These are phyloP conservation scores for Proterorhinus semilunaris DNA, from an alignment of 2,113 vertebrate genomes.

Conservation along the genomic window DNA sequence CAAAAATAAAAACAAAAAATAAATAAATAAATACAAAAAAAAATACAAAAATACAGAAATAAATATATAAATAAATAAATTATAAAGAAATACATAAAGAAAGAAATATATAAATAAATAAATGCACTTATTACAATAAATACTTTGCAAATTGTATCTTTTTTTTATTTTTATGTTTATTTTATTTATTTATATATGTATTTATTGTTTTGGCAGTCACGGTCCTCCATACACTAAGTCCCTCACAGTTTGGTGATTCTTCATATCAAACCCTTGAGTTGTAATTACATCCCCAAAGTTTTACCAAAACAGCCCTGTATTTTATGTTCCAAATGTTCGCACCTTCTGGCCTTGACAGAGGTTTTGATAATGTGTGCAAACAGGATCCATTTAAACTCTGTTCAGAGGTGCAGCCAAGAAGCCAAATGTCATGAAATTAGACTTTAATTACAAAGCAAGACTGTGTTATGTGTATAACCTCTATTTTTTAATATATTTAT, in stretches of 20 bases:
- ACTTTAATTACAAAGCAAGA: constrained; percentile 23
- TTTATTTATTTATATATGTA: no score
- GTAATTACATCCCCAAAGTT: constrained; percentile 15
- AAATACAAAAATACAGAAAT: no score
- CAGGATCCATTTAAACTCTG: constrained; percentile 19
- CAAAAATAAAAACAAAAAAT: no score
- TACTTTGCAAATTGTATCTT: no score
- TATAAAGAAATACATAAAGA: no score
- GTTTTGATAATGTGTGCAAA: constrained; percentile 13
- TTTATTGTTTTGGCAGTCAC: no score
- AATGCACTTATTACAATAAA: no score
- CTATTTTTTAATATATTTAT: neutral
- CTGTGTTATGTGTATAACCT: neutral
- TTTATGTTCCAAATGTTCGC: constrained; percentile 25
- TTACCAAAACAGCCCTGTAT: constrained; percentile 18
- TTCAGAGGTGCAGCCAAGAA: constrained; percentile 7
- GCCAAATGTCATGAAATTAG: constrained; percentile 17
- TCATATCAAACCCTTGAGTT: constrained; percentile 27
- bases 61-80: no score
- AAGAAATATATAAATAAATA: no score
- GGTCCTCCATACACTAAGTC: no score
- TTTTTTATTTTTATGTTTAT: no score
- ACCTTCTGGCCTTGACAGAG: constrained; percentile 14
- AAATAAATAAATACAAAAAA: no score
- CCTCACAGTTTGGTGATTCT: constrained; percentile 4